phyloP scores from a whole-genome alignment of 2,113 vertebrate genomes.

The Crotalus tigris region DNA sequence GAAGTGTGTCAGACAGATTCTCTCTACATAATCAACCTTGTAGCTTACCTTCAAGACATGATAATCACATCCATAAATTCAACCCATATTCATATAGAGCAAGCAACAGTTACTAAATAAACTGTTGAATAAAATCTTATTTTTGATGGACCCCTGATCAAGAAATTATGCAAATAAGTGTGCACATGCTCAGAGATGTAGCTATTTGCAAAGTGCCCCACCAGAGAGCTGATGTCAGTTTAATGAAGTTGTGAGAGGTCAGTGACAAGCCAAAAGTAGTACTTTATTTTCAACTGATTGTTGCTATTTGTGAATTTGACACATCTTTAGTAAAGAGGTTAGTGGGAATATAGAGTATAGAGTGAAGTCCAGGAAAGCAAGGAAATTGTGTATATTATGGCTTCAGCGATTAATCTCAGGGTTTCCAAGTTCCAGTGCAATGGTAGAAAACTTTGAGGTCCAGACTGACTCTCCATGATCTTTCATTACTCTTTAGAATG shows the following conservation, averaged over 20 bases:
- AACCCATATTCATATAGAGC: neutral
- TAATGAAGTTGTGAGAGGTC: neutral
- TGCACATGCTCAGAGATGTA: neutral
- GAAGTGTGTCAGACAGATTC: neutral
- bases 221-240: neutral
- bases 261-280: neutral
- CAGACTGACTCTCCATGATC: neutral
- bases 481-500: neutral
- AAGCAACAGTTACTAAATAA: neutral
- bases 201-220: neutral
- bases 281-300: neutral
- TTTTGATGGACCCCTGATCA: neutral
- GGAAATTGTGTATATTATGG: neutral
- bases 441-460: neutral
- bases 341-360: neutral
- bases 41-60: neutral
- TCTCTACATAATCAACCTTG: neutral
- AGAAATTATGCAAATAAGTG: neutral
- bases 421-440: neutral
- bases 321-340: neutral
- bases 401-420: neutral
- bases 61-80: neutral
- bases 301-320: neutral
- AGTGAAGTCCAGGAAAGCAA: neutral
- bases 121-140: neutral